Base-by-base conservation (phyloP, 2,888 invertebrate species). In the Atethmia centrago region DNA sequence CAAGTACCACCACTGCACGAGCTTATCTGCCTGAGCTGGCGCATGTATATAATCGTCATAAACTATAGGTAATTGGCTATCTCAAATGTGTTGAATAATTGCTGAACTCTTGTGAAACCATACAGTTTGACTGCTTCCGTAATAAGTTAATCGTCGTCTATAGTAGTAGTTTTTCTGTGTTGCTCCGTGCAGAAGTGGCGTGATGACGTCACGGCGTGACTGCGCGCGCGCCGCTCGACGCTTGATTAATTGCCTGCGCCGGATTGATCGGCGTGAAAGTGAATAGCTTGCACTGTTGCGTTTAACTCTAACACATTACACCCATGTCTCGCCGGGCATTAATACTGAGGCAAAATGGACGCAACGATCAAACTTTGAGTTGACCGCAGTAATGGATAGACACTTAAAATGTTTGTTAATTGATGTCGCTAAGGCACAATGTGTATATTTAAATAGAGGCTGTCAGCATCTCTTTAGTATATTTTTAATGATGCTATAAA, bases 211-310 rank as follows among this genome's bases (percentile, higher is more conserved):
- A 83, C 42, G 10, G 51, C 5, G 45, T 53, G 53, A 31, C 49
- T 42, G 80, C 51, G 79, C 73, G 73, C 74, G 63, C 63, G 73
- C 53, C 42, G 55, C 42, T 55, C 61, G 53, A 28, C 55, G 40
- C 62, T 64, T 72, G 70, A 82, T 84, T 80, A 73, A 84, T 80
- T 64, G 71, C 47, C 4, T 45, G 69, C 70, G 67, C 69, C 59
- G 76, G 74, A 82, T 84, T 82, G 76, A 73, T 80, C 45, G 71
- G 72, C 47, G 68, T 82, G 82, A 84, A 84, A 83, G 82, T 83
- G 85, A 84, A 83, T 72, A 84, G 82, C 73, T 77, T 77, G 67
- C 70, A 84, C 72, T 76, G 80, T 73, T 73, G 71, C 65, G 70
- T 58, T 42, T 40, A 51, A 61, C 47, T 66, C n/a, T 47, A 53